Base-by-base conservation (phyloP, 2,888 invertebrate genomes). In the Perizoma affinitatum region DNA sequence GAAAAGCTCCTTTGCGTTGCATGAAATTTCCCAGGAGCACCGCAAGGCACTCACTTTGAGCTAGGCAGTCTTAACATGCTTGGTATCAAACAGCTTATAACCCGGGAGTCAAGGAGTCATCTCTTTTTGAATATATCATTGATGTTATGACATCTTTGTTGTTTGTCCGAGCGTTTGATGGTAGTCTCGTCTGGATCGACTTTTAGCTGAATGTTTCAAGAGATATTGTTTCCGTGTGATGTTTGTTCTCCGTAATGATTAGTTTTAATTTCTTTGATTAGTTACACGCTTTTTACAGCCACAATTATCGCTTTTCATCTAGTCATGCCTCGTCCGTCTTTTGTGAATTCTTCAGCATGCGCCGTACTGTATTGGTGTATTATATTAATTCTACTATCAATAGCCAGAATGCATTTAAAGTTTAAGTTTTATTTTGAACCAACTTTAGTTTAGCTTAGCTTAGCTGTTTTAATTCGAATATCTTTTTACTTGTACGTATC, bases 1-100 rank as follows among this genome's bases (percentile, higher is more conserved):
- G 50, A 62, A 67, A 65, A 61, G 61, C 59, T 68, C 68, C 62
- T 70, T 70, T 69, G 58, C 60, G 54, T 67, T 68, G 56, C 69
- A 66, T 58, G 63, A 70, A 67, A 76, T 77, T 76, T 78, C 78
- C 79, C 79, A 54, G 69, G 73, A 66, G 69, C 68, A 59, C 58
- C 48, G 54, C 54, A 52, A 62, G 67, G 66, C 61, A 54, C 66
- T 69, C 65, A 62, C 58, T 63, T 63, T 63, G 58, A 55, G 40
- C 55, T 55, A 49, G 58, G 34, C 44, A 35, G 11, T 45, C 55
- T 55, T 47, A 54, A 58, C 43, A 44, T 62, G 61, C 63, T 66
- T 63, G 54, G 48, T 52, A 43, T 52, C 22, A 48, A 10, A 48
- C 47, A 43, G 44, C 43, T 52, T 43, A 44, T 49, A 34, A 36